Conservation (phyloP, 2,797 vertebrate genomes). For the Betta splendens region DNA sequence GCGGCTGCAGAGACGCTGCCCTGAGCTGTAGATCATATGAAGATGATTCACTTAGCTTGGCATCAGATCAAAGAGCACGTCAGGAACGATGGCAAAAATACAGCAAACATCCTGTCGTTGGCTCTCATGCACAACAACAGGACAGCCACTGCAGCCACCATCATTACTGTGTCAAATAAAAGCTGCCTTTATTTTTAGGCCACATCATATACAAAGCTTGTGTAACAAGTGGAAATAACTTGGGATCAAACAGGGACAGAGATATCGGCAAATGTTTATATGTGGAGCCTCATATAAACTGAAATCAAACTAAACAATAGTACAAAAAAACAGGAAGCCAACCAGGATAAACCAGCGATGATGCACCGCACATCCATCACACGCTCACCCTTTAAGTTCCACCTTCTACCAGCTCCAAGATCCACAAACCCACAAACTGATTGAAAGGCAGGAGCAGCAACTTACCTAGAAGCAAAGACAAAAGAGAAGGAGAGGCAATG, state of each 20-base stretch:
- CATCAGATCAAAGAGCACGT: constrained; percentile 7
- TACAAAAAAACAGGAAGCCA: background rate
- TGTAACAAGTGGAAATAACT: background rate
- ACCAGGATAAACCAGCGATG: background rate
- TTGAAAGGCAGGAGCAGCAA: constrained; percentile 20
- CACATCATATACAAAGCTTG: background rate
- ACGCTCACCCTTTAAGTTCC: constrained; percentile 24
- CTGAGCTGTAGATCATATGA: constrained; percentile 30
- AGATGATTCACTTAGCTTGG: background rate
- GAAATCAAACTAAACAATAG: background rate
- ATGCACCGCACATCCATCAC: background rate
- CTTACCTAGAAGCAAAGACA: constrained; percentile 55
- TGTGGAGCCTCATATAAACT: no score
- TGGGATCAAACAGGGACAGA: background rate
- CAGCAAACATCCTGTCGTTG: constrained; percentile 30
- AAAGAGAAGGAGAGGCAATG: constrained; percentile 14
- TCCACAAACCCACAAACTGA: constrained; percentile 14
- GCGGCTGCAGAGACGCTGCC: constrained; percentile 10
- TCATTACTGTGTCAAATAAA: background rate
- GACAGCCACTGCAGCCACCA: background rate
- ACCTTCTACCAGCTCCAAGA: background rate
- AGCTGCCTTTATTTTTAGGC: constrained; percentile 3
- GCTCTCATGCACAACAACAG: constrained; percentile 2
- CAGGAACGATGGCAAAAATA: constrained; percentile 7
- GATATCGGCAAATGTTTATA: no score